Evolutionary conservation across 1,140 invertebrate species (phyloP).

Genomic region (Drosophila serrata): DNA sequence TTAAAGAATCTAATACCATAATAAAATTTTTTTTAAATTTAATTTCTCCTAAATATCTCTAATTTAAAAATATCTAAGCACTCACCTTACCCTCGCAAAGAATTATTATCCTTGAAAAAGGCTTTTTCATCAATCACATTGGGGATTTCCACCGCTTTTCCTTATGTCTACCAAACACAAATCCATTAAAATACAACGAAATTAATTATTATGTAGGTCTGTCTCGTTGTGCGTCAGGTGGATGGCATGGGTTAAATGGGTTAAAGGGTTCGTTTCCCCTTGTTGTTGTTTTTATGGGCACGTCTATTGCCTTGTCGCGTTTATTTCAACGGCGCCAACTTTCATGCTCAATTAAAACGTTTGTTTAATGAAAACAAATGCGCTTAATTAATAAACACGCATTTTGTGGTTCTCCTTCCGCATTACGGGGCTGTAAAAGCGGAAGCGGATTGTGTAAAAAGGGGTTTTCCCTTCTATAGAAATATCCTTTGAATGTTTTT

Average conservation of each 20-base stretch:
- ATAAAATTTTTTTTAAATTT: neutral
- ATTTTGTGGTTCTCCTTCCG: conserved; percentile 72
- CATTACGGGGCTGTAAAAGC: neutral
- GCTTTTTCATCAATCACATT: conserved; percentile 64
- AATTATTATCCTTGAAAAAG: neutral
- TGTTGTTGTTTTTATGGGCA: conserved; percentile 44
- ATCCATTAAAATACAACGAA: conserved; percentile 80
- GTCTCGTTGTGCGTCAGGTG: conserved; percentile 19
- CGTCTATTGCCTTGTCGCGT: conserved; percentile 66
- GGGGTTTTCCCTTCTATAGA: neutral
- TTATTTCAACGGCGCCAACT: conserved; percentile 71
- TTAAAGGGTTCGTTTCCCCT: conserved; percentile 29
- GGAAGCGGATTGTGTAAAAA: conserved; percentile 26
- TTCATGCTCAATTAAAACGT: conserved; percentile 85
- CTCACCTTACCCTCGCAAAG: neutral
- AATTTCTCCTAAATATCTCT: neutral
- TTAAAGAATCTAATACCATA: neutral
- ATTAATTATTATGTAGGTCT: conserved; percentile 74
- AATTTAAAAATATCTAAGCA: neutral
- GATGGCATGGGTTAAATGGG: conserved; percentile 31
- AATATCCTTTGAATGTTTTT: conserved; percentile 14
- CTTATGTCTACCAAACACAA: conserved; percentile 55
- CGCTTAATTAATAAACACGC: conserved; percentile 85
- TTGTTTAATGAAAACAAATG: conserved; percentile 85
- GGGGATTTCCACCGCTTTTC: conserved; percentile 53